These are phyloP conservation scores for Lycia hirtaria DNA, from an alignment of 2,888 invertebrate species.

Conservation along the genomic window DNA sequence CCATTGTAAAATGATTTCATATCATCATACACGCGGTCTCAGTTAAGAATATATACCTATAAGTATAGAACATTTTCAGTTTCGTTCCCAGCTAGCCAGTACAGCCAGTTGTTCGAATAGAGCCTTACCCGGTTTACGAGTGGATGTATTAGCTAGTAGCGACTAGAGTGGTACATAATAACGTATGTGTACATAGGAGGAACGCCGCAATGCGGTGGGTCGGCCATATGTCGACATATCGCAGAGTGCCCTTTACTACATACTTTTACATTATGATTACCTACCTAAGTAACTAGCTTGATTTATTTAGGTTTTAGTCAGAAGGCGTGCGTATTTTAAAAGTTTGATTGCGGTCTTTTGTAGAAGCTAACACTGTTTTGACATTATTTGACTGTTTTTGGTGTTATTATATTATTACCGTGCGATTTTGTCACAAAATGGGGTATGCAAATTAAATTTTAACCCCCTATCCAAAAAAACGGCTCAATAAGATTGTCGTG, in stretches of 20 bases:
- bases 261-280: slow-evolving; percentile 29
- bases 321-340: not conserved
- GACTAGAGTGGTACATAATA: slow-evolving; percentile 66
- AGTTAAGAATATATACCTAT: too few species aligned
- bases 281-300: slow-evolving; percentile 18
- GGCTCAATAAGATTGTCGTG: too few species aligned
- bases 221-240: slow-evolving; percentile 79
- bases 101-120: slow-evolving; percentile 47
- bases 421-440: too few species aligned
- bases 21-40: too few species aligned
- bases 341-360: too few species aligned
- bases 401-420: too few species aligned
- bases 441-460: too few species aligned
- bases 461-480: too few species aligned
- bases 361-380: too few species aligned
- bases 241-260: slow-evolving; percentile 73
- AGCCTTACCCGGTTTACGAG: slow-evolving; percentile 55
- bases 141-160: slow-evolving; percentile 66
- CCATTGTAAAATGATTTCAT: too few species aligned
- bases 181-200: slow-evolving; percentile 74
- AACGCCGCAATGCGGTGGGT: slow-evolving; percentile 81
- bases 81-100: slow-evolving; percentile 41
- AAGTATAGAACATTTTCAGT: too few species aligned
- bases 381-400: too few species aligned
- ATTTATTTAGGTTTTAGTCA: slow-evolving; percentile 20